Base-by-base conservation (phyloP, 2,888 invertebrate genomes). In the Diarsia dahlii region DNA sequence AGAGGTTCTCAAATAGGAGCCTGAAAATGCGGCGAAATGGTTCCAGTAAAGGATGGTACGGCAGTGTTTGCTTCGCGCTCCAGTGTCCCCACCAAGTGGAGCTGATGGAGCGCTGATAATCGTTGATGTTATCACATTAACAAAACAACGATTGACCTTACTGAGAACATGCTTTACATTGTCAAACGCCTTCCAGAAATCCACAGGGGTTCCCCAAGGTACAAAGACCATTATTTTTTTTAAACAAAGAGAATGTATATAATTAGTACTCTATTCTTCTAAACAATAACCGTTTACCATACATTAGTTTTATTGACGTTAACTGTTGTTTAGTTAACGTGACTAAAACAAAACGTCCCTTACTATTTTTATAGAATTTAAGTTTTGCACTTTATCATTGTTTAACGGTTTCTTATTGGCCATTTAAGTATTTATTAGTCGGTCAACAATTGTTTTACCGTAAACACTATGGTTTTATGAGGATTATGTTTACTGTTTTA, bases 131-230 rank as follows among this genome's bases (percentile, higher is more conserved):
- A n/a, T 54, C 13, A 74, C n/a, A 64, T 20, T 28, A 74, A 63
- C 20, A 64, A 58, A n/a, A 18, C 45, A 66, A 50, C 20, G 2
- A 60, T n/a, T 45, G 28, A 48, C 34, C 50, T 60, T 23, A 46
- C 15, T 46, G 46, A 28, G 20, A 46, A 23, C 18, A n/a, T 78
- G 62, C 23, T 6, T 45, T 69, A 82, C 82, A 60, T 50, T 82
- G 77, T 82, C 77, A 76, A 82, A 79, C 2, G 77, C 48, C 23
- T 79, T 60, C 34, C 15, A 50, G 20, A 65, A 58, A 76, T 62
- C 60, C 2, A 15, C 18, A 58, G 76, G 76, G 69, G n/a, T 82
- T 82, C 82, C 77, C 82, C 65, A 76, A 69, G 82, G 79, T 10
- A 79, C 60, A 76, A 54, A 48, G 54, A 2, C 20, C 45, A 39